Base-by-base conservation (phyloP, 1,140 invertebrate species). In the Macrocentrus cingulum region DNA sequence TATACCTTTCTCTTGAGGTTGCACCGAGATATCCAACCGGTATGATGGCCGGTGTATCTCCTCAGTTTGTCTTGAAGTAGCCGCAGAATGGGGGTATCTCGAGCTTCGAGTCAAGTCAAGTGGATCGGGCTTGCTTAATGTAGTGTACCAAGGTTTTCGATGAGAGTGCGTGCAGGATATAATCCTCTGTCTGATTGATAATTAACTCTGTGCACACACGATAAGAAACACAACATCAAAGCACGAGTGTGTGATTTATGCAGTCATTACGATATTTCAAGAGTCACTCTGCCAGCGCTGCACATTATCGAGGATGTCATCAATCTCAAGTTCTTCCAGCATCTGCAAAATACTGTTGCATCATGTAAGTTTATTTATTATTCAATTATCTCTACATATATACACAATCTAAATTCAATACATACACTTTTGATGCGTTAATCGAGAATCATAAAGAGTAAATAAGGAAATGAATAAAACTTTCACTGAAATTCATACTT, bases 91-190 rank as follows among this genome's bases (percentile, higher is more conserved):
- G 72, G 72, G 74, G 71, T 75, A 75, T 75, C 74, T 72, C 65
- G 70, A 76, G 71, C 74, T 72, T 72, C 61, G 65, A 67, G 64
- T 71, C 65, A 75, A 75, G 74, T 74, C 69, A 75, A 75, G 67
- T 76, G 72, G 64, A 76, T 75, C 69, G 66, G 64, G 52, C 62
- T 63, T 62, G 64, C 60, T 56, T 69, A 64, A 71, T 71, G 69
- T 71, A 74, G 72, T 76, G 63, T n/a, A n/a, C n/a, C 65, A 53
- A 62, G 63, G 67, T 68, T 67, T 70, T 63, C 66, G 62, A 63
- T 64, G 51, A 29, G 49, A 67, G 70, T 71, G 68, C 62, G 68
- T 66, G 60, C 46, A 6, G 50, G 18, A 46, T 52, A 42, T 18
- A 19, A 18, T 44, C 16, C 22, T 19, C 4, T 44, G 8, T 44